These are phyloP conservation scores for Cephonodes hylas DNA, from an alignment of 2,888 invertebrate genomes.

Conservation along the genomic window DNA sequence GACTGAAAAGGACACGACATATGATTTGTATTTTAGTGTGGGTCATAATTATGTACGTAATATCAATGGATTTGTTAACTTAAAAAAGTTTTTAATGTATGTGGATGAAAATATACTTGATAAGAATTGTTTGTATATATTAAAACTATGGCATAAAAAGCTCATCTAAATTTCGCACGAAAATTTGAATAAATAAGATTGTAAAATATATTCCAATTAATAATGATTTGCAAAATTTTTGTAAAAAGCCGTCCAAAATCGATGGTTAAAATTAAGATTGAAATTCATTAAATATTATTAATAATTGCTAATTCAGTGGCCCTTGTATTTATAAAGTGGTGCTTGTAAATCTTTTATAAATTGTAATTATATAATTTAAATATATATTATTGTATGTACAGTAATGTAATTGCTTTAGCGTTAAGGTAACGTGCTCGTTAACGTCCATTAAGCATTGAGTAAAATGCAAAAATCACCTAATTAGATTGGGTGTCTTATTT, in stretches of 20 bases:
- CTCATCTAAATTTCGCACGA: neutral
- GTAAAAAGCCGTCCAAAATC: neutral
- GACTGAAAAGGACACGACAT: too few relatives aligned
- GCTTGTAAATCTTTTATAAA: neutral
- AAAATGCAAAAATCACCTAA: neutral
- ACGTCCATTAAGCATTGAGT: conserved; percentile 3
- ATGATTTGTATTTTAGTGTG: too few relatives aligned
- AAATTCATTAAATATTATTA: neutral
- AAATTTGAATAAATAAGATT: neutral
- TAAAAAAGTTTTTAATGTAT: neutral
- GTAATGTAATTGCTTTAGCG: conserved; percentile 3
- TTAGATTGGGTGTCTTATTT: conserved; percentile 3
- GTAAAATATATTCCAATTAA: too few relatives aligned
- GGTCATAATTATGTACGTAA: too few relatives aligned
- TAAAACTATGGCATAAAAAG: too few relatives aligned
- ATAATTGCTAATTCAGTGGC: neutral
- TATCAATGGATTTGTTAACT: too few relatives aligned
- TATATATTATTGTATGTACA: neutral
- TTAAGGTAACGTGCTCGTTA: neutral
- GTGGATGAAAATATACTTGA: neutral
- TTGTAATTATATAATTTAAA: neutral
- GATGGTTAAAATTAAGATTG: neutral
- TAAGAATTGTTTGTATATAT: neutral
- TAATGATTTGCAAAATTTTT: neutral
- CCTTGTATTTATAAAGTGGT: neutral